A percentile compares a stretch with the other conserved stretches of the same genome.
These are phyloP conservation scores for Lithosia quadra DNA, from an alignment of 2,888 invertebrate genomes.

Conservation along the genomic window DNA sequence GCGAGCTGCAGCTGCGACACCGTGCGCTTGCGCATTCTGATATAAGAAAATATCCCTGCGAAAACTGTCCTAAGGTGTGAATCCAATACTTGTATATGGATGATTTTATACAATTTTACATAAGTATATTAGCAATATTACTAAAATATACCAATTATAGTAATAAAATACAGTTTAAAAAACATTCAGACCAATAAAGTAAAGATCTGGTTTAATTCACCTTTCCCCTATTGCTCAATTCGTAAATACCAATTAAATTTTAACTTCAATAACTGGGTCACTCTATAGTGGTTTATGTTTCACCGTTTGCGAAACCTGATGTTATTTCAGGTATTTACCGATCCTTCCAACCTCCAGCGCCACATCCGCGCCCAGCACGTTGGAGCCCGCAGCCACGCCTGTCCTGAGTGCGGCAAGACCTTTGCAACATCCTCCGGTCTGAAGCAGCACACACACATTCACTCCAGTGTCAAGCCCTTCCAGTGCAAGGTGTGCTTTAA, in stretches of 20 bases:
- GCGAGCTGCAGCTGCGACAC: slow-evolving; percentile 93
- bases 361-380: slow-evolving; percentile 98
- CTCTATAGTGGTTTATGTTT: slow-evolving; percentile 50
- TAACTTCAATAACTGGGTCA: slow-evolving; percentile 40
- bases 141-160: neutral
- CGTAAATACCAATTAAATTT: slow-evolving; percentile 28
- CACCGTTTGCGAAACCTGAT: slow-evolving; percentile 82
- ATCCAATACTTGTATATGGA: slow-evolving; percentile 34
- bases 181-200: slow-evolving; percentile 26
- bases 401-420: slow-evolving; percentile 99
- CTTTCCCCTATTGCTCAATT: slow-evolving; percentile 17
- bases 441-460: slow-evolving; percentile 99
- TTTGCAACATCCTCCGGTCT: slow-evolving; percentile 99
- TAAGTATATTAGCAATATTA: slow-evolving; percentile 10
- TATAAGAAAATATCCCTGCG: slow-evolving; percentile 95
- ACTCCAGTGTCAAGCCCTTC: slow-evolving; percentile 99
- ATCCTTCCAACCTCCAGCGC: slow-evolving; percentile 98
- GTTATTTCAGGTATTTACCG: slow-evolving; percentile 95
- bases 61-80: slow-evolving; percentile 95
- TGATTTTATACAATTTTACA: slow-evolving; percentile 14
- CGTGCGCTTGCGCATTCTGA: slow-evolving; percentile 93
- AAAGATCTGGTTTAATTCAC: slow-evolving; percentile 25
- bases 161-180: slow-evolving; percentile 1
- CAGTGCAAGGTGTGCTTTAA: slow-evolving; percentile 98
- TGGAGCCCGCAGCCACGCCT: slow-evolving; percentile 98